Conservation (phyloP, 2,888 invertebrate genomes). For the Lasioglossum oenotherae region DNA sequence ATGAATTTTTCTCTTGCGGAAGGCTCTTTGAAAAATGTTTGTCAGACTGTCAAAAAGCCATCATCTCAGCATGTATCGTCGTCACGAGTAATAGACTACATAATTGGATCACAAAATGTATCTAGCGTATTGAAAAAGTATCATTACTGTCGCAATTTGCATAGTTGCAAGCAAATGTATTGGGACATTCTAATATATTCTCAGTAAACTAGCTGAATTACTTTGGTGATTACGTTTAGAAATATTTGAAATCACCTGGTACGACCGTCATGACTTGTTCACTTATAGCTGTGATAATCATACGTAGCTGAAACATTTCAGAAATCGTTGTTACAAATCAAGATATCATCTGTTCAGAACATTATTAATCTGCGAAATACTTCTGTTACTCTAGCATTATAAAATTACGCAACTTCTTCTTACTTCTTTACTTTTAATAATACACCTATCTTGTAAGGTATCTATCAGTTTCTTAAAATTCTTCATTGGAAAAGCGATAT, state of each 20-base stretch:
- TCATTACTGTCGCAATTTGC: constrained; percentile 9
- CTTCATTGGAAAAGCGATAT: not conserved
- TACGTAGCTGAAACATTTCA: constrained; percentile 69
- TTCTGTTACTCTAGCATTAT: not conserved
- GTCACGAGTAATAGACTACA: not conserved
- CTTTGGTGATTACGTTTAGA: constrained; percentile 42
- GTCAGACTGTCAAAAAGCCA: constrained; percentile 16
- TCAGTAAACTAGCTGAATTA: constrained; percentile 27
- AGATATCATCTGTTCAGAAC: constrained; percentile 13
- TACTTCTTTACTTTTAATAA: not conserved
- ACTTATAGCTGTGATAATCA: constrained; percentile 61
- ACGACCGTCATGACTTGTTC: constrained; percentile 60
- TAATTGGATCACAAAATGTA: constrained; percentile 9
- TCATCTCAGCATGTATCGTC: not conserved
- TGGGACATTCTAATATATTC: constrained; percentile 42
- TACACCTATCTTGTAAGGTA: not conserved
- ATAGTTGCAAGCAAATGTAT: constrained; percentile 32
- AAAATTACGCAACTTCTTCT: not conserved
- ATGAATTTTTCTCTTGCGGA: not conserved
- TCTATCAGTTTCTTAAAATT: not conserved
- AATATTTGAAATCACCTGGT: constrained; percentile 64
- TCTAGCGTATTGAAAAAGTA: constrained; percentile 25
- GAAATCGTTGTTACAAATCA: constrained; percentile 48
- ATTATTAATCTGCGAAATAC: constrained; percentile 16
- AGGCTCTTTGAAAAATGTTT: constrained; percentile 16